These are phyloP conservation scores for Mnemiopsis leidyi DNA, from an alignment of 37 sponge, comb jelly and placozoan genomes.

Conservation along the genomic window DNA sequence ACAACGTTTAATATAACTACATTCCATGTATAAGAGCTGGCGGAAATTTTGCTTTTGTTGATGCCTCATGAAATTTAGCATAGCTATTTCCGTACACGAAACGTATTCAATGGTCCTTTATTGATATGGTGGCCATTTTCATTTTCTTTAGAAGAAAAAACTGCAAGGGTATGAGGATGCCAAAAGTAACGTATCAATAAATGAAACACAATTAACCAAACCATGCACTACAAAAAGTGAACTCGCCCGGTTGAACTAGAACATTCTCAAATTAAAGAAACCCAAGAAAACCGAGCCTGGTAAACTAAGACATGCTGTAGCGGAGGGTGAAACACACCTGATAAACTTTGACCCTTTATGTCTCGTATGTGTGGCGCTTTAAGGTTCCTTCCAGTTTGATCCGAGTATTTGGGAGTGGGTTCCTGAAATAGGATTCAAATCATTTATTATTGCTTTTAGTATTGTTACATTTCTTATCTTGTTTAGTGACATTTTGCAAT, in stretches of 20 bases:
- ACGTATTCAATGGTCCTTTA: too few relatives aligned
- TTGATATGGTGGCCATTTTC: too few relatives aligned
- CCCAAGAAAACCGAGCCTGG: not conserved
- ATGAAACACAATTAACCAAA: too few relatives aligned
- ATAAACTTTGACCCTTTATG: slow-evolving; percentile 46
- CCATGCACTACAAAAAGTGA: not conserved
- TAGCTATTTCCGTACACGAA: too few relatives aligned
- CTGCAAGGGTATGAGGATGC: not conserved
- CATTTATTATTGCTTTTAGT: too few relatives aligned
- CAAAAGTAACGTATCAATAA: not conserved
- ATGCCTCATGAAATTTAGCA: too few relatives aligned
- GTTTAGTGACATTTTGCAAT: too few relatives aligned
- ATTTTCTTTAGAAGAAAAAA: not conserved
- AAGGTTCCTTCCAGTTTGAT: not conserved
- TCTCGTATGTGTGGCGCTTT: slow-evolving; percentile 44
- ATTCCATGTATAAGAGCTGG: too few relatives aligned
- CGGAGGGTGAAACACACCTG: not conserved
- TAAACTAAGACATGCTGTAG: not conserved
- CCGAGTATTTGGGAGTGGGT: not conserved
- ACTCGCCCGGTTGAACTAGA: not conserved
- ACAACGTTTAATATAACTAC: too few relatives aligned
- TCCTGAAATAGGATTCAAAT: not conserved
- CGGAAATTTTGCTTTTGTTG: too few relatives aligned
- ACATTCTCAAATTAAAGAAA: not conserved
- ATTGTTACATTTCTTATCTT: too few relatives aligned